A percentile compares a stretch with the other conserved stretches of the same genome.
phyloP scores from a whole-genome alignment of 2,888 invertebrate genomes.

The Poecilobothrus nobilitatus region DNA sequence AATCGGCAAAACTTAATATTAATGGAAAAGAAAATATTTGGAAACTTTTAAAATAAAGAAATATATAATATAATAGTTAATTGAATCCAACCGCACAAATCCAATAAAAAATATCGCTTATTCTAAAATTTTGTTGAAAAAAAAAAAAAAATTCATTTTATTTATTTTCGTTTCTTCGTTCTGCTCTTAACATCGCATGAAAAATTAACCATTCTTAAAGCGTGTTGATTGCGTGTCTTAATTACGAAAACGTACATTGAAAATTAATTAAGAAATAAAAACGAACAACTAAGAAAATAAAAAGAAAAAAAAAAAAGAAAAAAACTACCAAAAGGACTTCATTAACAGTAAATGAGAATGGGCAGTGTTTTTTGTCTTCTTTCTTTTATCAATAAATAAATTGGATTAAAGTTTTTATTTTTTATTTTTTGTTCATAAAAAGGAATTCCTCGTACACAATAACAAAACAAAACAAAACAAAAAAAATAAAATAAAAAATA shows the following conservation, averaged over 20 bases:
- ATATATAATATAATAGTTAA: too few relatives aligned
- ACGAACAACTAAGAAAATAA: neutral
- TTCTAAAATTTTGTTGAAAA: too few relatives aligned
- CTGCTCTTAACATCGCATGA: too few relatives aligned
- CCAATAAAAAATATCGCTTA: too few relatives aligned
- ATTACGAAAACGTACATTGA: neutral
- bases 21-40: too few relatives aligned
- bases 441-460: too few relatives aligned
- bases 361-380: neutral
- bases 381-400: neutral
- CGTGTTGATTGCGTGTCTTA: constrained; percentile 1
- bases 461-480: neutral
- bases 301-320: neutral
- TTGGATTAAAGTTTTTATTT: neutral
- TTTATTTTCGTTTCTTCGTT: too few relatives aligned
- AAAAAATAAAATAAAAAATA: neutral
- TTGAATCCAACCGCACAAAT: too few relatives aligned
- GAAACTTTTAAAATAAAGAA: too few relatives aligned
- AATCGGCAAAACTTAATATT: too few relatives aligned
- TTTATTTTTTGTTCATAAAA: neutral
- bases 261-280: constrained; percentile 4
- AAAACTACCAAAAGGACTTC: neutral
- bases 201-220: neutral
- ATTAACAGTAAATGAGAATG: neutral
- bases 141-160: too few relatives aligned